Evolutionary conservation across 2,888 invertebrate genomes (phyloP), one percentile per base, ranked within the genome.

Genomic region (Calephelis perditalis): DNA sequence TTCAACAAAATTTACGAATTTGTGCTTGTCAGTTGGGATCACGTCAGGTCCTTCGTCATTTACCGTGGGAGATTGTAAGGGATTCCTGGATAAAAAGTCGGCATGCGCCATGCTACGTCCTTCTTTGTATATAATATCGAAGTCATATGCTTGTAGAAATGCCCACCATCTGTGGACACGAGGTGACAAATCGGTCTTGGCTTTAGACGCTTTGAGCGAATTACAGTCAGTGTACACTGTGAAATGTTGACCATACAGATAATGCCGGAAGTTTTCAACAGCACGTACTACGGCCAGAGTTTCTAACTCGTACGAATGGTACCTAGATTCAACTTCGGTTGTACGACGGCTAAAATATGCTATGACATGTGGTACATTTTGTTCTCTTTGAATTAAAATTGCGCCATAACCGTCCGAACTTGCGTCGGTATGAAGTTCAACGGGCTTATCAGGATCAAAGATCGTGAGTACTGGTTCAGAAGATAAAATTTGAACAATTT

Each of bases 301-400:
- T 11, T 72, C 70, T 0, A 72, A 15, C 36, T 72, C 69, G 44
- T 70, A 71, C 0, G 69, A 70, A 43, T 71, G 71, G 45, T 72
- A 72, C 0, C 69, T 56, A 0, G 66, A 65, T 44, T 71, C 70
- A 1, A 57, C 57, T 0, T 66, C 68, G 3, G 68, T 45, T 0
- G 72, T 72, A 1, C 69, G 67, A 0, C 65, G 67, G 36, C 73
- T 73, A 46, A 64, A 72, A 36, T 72, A 74, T 0, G 58, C 66
- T 2, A 74, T 61, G 1, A 70, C 71, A 12, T 70, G 69, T 1
- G 64, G 71, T 0, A 59, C 0, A 7, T 54, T 10, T 5, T 67
- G 55, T 15, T 58, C 58, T 36, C 35, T 69, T 62, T 73, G 74
- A 2, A 74, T 65, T 1, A 72, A 36, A 2, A 70, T 62, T 0